Evolutionary conservation across 2,888 invertebrate genomes (phyloP), one percentile per base, ranked within the genome.

Genomic region (Heliothis peltigera): DNA sequence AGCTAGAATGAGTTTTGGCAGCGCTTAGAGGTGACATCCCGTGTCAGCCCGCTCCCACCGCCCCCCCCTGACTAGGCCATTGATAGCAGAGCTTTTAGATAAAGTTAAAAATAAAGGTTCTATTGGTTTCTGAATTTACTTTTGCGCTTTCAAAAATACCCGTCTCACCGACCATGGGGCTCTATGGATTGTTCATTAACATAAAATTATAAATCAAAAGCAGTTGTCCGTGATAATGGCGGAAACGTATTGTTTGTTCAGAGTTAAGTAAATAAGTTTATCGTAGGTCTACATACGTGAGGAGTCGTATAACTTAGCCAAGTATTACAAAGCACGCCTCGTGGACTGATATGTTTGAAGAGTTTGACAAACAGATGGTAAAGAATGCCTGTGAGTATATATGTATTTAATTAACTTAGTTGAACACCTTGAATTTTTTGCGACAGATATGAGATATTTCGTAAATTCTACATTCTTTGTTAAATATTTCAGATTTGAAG

Each of bases 321-420:
- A 59, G 56, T 70, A 19, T 21, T 21, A 12, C 28, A 46, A 59
- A 58, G 18, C 56, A 74, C 54, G 46, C 35, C 18, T n/a, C 44
- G 15, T 32, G 22, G 43, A 21, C 49, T 42, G n/a, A 49, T 55
- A 46, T 76, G 46, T 79, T 75, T 79, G 58, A 48, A 55, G 25
- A 49, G 22, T 19, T 65, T 32, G 25, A 47, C 52, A 76, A 76
- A 76, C 39, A 79, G 42, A 66, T 47, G 56, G 43, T 44, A 25
- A 58, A 52, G 49, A 74, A 74, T 70, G 53, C 10, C n/a, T 46
- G 19, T 60, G 6, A 6, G 70, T 59, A 55, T 58, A 54, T 73
- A n/a, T n/a, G n/a, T n/a, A 74, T 70, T 70, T 60, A 70, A 53
- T 56, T 52, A 68, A 52, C 7, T 67, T 52, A 56, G 43, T 68